These are phyloP conservation scores for Metellina segmentata DNA, from an alignment of 2,888 invertebrate species.

Conservation along the genomic window DNA sequence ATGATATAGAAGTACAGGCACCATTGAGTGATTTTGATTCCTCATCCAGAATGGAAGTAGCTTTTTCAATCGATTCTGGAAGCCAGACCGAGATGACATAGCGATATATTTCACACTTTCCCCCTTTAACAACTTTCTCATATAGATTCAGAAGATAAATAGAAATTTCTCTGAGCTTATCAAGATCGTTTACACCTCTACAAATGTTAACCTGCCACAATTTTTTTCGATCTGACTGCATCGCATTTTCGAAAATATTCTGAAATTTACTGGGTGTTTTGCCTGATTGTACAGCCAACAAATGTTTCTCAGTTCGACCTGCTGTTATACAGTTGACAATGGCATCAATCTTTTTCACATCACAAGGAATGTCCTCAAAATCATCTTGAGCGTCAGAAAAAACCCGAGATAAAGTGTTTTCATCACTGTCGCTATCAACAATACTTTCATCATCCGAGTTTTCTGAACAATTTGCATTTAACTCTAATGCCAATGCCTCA, in stretches of 20 bases:
- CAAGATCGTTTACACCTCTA: neutral
- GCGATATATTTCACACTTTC: conserved; percentile 5
- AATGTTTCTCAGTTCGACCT: conserved; percentile 20
- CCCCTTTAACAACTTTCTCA: conserved; percentile 10
- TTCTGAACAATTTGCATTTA: neutral
- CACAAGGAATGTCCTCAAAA: neutral
- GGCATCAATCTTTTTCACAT: neutral
- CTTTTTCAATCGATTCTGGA: conserved; percentile 42
- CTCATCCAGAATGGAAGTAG: neutral
- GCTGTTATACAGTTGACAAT: conserved; percentile 8
- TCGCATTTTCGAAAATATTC: neutral
- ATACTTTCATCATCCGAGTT: conserved; percentile 24
- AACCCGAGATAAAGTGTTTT: neutral
- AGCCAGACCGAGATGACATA: conserved; percentile 50
- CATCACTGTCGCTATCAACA: conserved; percentile 6
- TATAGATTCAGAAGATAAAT: conserved; percentile 16
- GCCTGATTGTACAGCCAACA: neutral
- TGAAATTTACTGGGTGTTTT: neutral
- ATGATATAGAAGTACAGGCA: neutral
- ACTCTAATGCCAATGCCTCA: no score
- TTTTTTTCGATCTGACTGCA: neutral
- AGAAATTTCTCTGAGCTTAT: neutral
- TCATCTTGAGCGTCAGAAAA: neutral
- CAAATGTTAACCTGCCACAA: neutral
- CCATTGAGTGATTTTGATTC: neutral